Conservation (phyloP, 2,113 vertebrate genomes). For the Clarias batrachus region DNA sequence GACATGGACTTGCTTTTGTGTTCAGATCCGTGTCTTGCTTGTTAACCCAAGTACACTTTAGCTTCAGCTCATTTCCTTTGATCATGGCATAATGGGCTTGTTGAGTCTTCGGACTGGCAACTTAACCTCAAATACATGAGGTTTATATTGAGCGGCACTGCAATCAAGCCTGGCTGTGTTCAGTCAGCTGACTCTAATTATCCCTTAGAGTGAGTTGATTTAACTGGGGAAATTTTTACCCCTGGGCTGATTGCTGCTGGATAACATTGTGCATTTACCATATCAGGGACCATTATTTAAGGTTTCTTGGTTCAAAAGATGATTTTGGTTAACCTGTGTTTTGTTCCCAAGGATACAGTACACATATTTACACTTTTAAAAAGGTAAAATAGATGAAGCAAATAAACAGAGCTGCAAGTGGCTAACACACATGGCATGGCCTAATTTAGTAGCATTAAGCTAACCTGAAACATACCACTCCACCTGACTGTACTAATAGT, state of each 20-base stretch:
- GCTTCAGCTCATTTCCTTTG: slow-evolving; percentile 8
- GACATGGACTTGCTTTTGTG: neutral
- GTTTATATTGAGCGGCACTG: slow-evolving; percentile 16
- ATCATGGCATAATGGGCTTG: slow-evolving; percentile 9
- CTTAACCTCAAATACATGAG: slow-evolving; percentile 23
- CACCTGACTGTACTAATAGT: neutral
- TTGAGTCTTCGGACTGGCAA: slow-evolving; percentile 19
- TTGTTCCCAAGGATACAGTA: neutral
- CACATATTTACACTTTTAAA: neutral
- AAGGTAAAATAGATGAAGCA: neutral
- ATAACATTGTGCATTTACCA: neutral
- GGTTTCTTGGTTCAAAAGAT: neutral
- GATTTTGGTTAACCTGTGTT: neutral
- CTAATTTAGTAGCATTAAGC: neutral
- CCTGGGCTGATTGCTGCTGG: neutral
- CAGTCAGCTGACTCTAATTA: slow-evolving; percentile 30
- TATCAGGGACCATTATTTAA: neutral
- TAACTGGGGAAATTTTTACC: slow-evolving; percentile 1
- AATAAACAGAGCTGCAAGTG: neutral
- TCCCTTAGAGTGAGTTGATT: slow-evolving; percentile 9
- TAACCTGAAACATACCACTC: neutral
- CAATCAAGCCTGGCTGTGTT: slow-evolving; percentile 10
- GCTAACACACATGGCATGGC: neutral
- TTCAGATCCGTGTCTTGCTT: slow-evolving; percentile 10
- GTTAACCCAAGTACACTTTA: slow-evolving; percentile 10